Base-by-base conservation (phyloP, 2,797 vertebrate species). In the Danio albolineatus region DNA sequence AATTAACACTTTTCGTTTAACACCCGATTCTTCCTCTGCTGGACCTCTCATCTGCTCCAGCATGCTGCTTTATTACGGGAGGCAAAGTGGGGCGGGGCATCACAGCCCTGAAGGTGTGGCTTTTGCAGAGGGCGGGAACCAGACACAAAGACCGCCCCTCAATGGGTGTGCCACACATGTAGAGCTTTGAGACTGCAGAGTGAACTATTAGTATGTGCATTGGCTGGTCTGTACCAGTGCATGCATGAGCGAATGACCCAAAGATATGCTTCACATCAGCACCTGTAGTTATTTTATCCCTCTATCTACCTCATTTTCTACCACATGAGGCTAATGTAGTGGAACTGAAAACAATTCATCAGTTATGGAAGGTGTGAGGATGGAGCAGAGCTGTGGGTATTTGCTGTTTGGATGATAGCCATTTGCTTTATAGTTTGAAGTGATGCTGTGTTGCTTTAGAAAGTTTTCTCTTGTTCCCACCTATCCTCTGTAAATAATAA, bases 51-150 rank as follows among this genome's bases (percentile, higher is more conserved):
- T 86, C 84, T 57, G 79, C 81, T 89, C 83, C 90, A 91, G 90
- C 86, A 91, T 90, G 88, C 39, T 92, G 84, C 85, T 84, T 89
- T 82, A 81, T 86, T 86, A 86, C 76, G 86, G 81, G 74, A 86
- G 82, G 67, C 86, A 84, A 79, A 78, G 75, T 6, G 76, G 82
- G 83, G 80, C 67, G 61, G 80, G 79, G 57, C 76, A 12, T 41
- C 81, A 82, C 61, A 73, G 80, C 78, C 74, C 76, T 65, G 88
- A 88, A 89, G 81, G 69, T 76, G 80, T 83, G 19, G 46, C 62
- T 66, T 82, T 84, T 44, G n/a, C 85, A 88, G 84, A 83, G 79
- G 80, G 82, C 54, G 60, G 82, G 78, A 80, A 80, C 76, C 82
- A 85, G 76, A 76, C 81, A 67, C 80, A 61, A 82, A 86, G 66